Base-by-base conservation (phyloP, 2,888 invertebrate genomes). In the Drosophila formosana region DNA sequence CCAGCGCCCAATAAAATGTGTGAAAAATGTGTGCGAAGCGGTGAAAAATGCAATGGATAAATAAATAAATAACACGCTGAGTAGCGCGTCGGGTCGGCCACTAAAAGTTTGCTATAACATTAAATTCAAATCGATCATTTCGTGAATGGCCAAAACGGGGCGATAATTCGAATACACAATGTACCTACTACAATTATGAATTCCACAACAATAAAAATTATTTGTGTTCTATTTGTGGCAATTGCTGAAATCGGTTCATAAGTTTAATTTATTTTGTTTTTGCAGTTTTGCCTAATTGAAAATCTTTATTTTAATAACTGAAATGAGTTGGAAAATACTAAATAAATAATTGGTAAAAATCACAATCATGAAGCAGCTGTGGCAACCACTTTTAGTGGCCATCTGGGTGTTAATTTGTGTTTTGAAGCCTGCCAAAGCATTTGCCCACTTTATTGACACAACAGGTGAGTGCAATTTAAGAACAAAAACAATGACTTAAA, bases 71-170 rank as follows among this genome's bases (percentile, higher is more conserved):
- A 72, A 66, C 72, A 60, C 56, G 37, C 68, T 65, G 55, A 62
- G 51, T 47, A 69, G n/a, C 11, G 30, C 67, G 41, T 60, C 28
- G 50, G 45, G 45, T 39, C 37, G 53, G 68, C 56, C 50, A 52
- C 50, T 34, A 55, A 53, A 46, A 70, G 66, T 61, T 88, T 86
- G 70, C 66, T 39, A 72, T 69, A 60, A 80, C 66, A 64, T 69
- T 83, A 62, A 83, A 83, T 77, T 60, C 67, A 81, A 87, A 84
- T 89, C 76, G 69, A 89, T 89, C 85, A 87, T 62, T 75, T 39
- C 46, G 63, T 58, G 25, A 62, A 71, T 66, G 34, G 13, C 1
- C 18, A 60, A 63, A 66, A 56, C 51, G 11, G 26, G 8, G 49
- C 30, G 13, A 49, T 39, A 51, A 41, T 41, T 43, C 25, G 41